Evolutionary conservation across 2,888 invertebrate genomes (phyloP).

Genomic region (Sphecodes monilicornis): DNA sequence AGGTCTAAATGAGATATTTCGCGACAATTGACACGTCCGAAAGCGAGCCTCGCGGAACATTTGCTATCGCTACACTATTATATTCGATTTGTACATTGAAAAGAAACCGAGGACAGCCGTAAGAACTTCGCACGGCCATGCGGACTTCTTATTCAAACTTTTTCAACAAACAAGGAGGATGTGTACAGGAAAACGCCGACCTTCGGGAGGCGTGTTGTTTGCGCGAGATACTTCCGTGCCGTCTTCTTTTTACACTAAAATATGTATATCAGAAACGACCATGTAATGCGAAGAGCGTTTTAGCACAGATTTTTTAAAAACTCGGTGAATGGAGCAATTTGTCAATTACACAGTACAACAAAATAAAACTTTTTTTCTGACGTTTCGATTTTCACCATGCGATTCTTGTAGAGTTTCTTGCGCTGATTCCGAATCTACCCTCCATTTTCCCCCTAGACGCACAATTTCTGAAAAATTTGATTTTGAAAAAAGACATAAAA

Average conservation of each 20-base stretch:
- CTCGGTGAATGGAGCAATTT: not conserved
- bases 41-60: no score
- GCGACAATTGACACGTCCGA: no score
- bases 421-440: no score
- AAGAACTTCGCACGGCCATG: conserved; percentile 10
- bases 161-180: not conserved
- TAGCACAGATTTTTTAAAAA: not conserved
- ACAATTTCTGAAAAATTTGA: no score
- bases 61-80: not conserved
- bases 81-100: not conserved
- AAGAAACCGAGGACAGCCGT: not conserved
- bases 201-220: not conserved
- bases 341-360: no score
- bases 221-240: not conserved
- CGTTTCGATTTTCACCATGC: no score
- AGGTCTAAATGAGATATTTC: no score
- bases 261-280: not conserved
- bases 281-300: not conserved
- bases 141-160: not conserved
- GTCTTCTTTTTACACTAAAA: not conserved
- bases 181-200: not conserved
- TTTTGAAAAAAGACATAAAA: no score
- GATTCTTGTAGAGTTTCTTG: no score
- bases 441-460: no score
- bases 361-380: no score